These are phyloP conservation scores for Hyalella azteca DNA, from an alignment of 2,888 invertebrate species.

Conservation along the genomic window DNA sequence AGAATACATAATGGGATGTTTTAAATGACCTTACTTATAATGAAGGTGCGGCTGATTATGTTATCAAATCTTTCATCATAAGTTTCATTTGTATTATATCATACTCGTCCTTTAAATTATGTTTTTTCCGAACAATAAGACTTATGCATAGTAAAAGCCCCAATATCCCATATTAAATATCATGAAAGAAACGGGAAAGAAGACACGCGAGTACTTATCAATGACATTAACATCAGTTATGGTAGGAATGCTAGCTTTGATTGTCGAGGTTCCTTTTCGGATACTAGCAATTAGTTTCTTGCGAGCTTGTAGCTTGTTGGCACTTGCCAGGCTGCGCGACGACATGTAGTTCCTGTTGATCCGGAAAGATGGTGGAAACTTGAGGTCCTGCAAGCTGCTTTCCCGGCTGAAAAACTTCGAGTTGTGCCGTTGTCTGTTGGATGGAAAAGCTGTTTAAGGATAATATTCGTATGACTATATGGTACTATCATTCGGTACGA, in stretches of 20 bases:
- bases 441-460: too few relatives aligned
- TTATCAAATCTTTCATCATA: too few relatives aligned
- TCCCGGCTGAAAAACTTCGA: slow-evolving; percentile 59
- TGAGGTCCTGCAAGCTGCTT: slow-evolving; percentile 64
- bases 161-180: slow-evolving; percentile 95
- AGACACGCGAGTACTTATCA: slow-evolving; percentile 93
- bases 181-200: slow-evolving; percentile 94
- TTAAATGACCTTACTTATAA: too few relatives aligned
- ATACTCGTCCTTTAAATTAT: too few relatives aligned
- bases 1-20: too few relatives aligned
- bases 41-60: too few relatives aligned
- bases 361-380: slow-evolving; percentile 77
- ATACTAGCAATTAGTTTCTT: slow-evolving; percentile 75
- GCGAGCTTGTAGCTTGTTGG: slow-evolving; percentile 54
- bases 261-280: slow-evolving; percentile 81
- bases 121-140: too few relatives aligned
- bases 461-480: too few relatives aligned
- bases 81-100: too few relatives aligned
- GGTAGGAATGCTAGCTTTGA: slow-evolving; percentile 84
- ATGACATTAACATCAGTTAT: slow-evolving; percentile 97
- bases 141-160: slow-evolving; percentile 79
- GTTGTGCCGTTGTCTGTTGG: slow-evolving; percentile 70
- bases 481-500: too few relatives aligned
- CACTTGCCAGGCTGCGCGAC: slow-evolving; percentile 50
- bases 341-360: slow-evolving; percentile 68